Evolutionary conservation across 2,888 invertebrate species (phyloP), one percentile per base, ranked within the genome.

Genomic region (Drosophila subsilvestris): DNA sequence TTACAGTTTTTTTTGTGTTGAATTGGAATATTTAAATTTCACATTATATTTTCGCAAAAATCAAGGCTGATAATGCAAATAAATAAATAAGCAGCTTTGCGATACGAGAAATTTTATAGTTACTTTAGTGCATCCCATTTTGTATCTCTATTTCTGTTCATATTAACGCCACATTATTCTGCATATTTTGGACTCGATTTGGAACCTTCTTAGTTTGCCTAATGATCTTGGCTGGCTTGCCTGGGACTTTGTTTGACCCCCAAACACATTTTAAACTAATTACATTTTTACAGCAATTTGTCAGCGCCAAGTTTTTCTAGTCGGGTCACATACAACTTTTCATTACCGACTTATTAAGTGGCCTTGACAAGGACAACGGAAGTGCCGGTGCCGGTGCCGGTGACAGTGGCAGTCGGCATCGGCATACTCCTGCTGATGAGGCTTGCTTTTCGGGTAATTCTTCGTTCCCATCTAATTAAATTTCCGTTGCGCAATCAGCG

Each of bases 211-310:
- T 75, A 80, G 78, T 80, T 80, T 78, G 69, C 61, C 49, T 63
- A 77, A 75, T 77, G 72, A 75, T 77, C 37, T 49, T 44, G 50
- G 50, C 50, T 14, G 37, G 37, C 7, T 6, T 37, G 37, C 2
- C 32, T 32, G 29, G 27, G 29, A 17, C 76, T 73, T 63, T 61
- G 56, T 43, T 43, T 58, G 59, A 57, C 65, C 58, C 58, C 78
- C 53, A 70, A 79, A 72, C 79, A 81, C 81, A 79, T 79, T 80
- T 82, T 77, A 79, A 76, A 78, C 76, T 80, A 80, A 80, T 80
- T 83, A 83, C 63, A 69, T 80, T 71, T 48, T 61, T 67, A 50
- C 71, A 71, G 66, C 80, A 76, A 76, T 80, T 84, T 80, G 74
- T 65, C 65, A 72, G 29, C 17, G 14, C 20, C 45, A 44, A 53